Conservation (phyloP, 2,888 invertebrate species). For the Aleiodes leptofemur region DNA sequence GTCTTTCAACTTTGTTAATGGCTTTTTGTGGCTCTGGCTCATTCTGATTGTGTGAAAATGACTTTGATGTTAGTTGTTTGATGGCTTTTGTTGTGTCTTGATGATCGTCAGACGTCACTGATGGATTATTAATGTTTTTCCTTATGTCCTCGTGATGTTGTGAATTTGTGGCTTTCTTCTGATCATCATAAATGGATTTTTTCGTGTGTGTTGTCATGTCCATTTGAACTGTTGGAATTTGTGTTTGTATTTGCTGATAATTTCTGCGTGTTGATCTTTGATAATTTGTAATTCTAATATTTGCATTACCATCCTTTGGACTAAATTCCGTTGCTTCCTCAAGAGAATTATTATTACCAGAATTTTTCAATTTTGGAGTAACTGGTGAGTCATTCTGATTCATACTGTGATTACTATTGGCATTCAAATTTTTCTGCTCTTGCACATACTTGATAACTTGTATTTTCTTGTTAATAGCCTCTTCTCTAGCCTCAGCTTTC, state of each 20-base stretch:
- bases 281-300: slow-evolving; percentile 59
- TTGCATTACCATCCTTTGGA: slow-evolving; percentile 57
- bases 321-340: slow-evolving; percentile 50
- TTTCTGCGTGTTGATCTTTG: slow-evolving; percentile 61
- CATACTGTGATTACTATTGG: slow-evolving; percentile 56
- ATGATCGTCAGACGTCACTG: slow-evolving; percentile 3
- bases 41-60: slow-evolving; percentile 8
- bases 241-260: slow-evolving; percentile 58
- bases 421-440: slow-evolving; percentile 54
- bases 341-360: slow-evolving; percentile 53
- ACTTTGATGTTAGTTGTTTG: slow-evolving; percentile 50
- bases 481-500: slow-evolving; percentile 67
- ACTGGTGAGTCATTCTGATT: slow-evolving; percentile 54
- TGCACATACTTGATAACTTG: slow-evolving; percentile 75
- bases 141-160: slow-evolving; percentile 44
- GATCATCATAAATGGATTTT: slow-evolving; percentile 56
- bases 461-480: slow-evolving; percentile 70
- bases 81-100: slow-evolving; percentile 15
- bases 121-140: not conserved
- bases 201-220: slow-evolving; percentile 32
- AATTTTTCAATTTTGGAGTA: slow-evolving; percentile 59
- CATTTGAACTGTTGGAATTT: slow-evolving; percentile 26
- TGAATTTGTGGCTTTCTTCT: slow-evolving; percentile 59
- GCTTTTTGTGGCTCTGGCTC: slow-evolving; percentile 47
- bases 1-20: slow-evolving; percentile 52